phyloP scores from a whole-genome alignment of 2,888 invertebrate genomes.

The Euplagia quadripunctaria region DNA sequence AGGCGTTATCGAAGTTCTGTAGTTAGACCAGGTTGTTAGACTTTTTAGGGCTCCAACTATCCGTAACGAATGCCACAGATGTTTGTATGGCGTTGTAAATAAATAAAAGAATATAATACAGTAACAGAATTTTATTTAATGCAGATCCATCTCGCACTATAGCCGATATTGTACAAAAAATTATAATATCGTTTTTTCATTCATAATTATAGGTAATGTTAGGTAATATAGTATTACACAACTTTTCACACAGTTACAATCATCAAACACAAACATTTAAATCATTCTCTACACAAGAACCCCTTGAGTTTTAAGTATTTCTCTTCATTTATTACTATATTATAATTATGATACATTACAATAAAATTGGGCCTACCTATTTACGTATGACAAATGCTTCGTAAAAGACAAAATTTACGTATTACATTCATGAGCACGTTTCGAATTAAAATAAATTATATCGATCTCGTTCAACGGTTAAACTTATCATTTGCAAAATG shows the following conservation, averaged over 20 bases:
- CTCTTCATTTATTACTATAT: constrained; percentile 79
- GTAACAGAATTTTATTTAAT: constrained; percentile 88
- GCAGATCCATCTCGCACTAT: constrained; percentile 84
- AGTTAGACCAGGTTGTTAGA: no score
- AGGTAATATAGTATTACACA: constrained; percentile 82
- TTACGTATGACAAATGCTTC: constrained; percentile 86
- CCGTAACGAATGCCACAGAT: no score
- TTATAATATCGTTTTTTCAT: constrained; percentile 78
- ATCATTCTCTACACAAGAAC: constrained; percentile 80
- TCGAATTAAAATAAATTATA: constrained; percentile 78
- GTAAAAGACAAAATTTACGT: constrained; percentile 80
- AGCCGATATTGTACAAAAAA: constrained; percentile 87
- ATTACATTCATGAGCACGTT: constrained; percentile 81
- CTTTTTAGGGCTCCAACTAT: no score
- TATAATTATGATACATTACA: constrained; percentile 84
- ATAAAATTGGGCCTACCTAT: constrained; percentile 86
- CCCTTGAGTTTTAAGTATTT: constrained; percentile 82
- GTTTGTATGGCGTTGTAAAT: background rate
- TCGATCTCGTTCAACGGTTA: constrained; percentile 64
- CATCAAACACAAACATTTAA: constrained; percentile 85
- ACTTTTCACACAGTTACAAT: constrained; percentile 84
- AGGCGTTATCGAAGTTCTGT: no score
- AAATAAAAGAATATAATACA: constrained; percentile 73
- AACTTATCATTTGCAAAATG: constrained; percentile 66
- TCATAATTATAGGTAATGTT: constrained; percentile 74